These are phyloP conservation scores for Mamestra brassicae DNA, from an alignment of 2,888 invertebrate genomes.

Conservation along the genomic window DNA sequence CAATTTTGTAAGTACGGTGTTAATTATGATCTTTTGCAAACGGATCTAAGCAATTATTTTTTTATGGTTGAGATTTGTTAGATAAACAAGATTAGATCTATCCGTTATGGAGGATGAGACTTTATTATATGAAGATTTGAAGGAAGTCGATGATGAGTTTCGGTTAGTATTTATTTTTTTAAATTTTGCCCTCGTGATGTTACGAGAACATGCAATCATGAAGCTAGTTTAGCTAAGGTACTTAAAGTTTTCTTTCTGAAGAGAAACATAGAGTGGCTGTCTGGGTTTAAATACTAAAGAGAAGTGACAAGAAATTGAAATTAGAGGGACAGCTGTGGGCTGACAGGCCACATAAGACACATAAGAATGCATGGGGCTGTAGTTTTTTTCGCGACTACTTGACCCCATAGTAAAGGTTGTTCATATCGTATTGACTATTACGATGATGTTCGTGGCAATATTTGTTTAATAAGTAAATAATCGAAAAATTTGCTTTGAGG, in stretches of 20 bases:
- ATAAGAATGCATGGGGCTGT: no score
- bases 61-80: conserved; percentile 19
- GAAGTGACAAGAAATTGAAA: background rate
- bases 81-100: conserved; percentile 27
- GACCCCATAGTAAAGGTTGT: no score
- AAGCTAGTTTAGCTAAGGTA: background rate
- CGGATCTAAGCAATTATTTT: conserved; percentile 48
- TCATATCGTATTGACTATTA: no score
- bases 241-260: background rate
- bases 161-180: background rate
- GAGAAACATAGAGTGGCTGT: no score
- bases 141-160: background rate
- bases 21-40: conserved; percentile 31
- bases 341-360: background rate
- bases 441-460: no score
- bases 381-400: no score
- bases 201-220: background rate
- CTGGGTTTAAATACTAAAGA: no score
- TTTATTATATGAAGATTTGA: conserved; percentile 5
- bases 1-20: conserved; percentile 39
- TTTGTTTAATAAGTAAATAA: no score
- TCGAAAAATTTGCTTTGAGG: no score
- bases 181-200: background rate
- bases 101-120: conserved; percentile 33
- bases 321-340: background rate